Evolutionary conservation across 2,797 vertebrate genomes (phyloP).

Genomic region (Poeciliopsis gracilis): DNA sequence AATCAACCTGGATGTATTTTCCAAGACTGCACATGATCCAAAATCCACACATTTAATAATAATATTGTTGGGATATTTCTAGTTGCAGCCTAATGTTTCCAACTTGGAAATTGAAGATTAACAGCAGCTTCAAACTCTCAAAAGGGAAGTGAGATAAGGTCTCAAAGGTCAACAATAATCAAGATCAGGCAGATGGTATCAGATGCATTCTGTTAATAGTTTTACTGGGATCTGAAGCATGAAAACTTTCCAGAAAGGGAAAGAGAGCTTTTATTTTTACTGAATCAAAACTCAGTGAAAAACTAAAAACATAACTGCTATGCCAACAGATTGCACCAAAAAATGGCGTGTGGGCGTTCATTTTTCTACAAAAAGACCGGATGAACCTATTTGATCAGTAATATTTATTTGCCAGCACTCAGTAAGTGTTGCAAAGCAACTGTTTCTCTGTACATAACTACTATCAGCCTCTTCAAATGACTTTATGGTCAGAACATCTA

Average conservation of each 20-base stretch:
- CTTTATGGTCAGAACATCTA: neutral
- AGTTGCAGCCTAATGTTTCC: neutral
- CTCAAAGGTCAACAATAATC: neutral
- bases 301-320: neutral
- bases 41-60: neutral
- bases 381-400: neutral
- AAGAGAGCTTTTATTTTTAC: neutral
- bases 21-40: neutral
- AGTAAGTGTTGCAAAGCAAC: neutral
- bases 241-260: slow-evolving; percentile 9
- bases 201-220: neutral
- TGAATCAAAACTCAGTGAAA: neutral
- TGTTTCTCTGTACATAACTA: neutral
- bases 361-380: neutral
- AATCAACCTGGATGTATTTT: neutral
- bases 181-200: slow-evolving; percentile 15
- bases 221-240: neutral
- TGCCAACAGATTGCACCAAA: neutral
- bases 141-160: neutral
- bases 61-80: neutral
- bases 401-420: neutral
- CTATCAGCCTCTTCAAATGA: neutral
- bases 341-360: neutral
- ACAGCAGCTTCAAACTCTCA: neutral
- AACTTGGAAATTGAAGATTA: neutral